Evolutionary conservation across 1,140 invertebrate species (phyloP).

Genomic region (Drosophila saltans): DNA sequence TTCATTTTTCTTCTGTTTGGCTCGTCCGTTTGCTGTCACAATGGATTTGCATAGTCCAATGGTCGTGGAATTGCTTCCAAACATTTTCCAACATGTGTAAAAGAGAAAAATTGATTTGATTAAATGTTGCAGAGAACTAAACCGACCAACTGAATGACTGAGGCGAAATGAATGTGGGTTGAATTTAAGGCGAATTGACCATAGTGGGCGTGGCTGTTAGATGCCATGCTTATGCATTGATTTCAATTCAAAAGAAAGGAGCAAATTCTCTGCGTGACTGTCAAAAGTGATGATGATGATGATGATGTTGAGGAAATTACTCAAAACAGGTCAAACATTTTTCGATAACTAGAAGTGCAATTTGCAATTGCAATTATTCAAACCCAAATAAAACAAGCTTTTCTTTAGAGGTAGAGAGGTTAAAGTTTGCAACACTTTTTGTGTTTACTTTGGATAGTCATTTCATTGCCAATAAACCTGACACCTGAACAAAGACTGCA

Average conservation of each 20-base stretch:
- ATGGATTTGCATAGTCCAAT: conserved; percentile 65
- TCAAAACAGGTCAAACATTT: not conserved
- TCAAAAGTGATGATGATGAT: not conserved
- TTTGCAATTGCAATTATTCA: too few relatives aligned
- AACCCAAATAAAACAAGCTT: too few relatives aligned
- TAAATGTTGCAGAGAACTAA: conserved; percentile 39
- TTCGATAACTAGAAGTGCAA: too few relatives aligned
- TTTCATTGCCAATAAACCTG: too few relatives aligned
- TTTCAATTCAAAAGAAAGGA: not conserved
- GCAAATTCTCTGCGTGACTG: not conserved
- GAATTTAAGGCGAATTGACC: not conserved
- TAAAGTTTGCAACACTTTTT: too few relatives aligned
- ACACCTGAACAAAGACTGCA: too few relatives aligned
- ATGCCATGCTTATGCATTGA: not conserved
- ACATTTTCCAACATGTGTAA: conserved; percentile 61
- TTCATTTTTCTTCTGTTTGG: conserved; percentile 11
- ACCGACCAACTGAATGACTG: conserved; percentile 15
- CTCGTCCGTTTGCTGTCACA: conserved; percentile 50
- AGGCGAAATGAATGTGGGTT: not conserved
- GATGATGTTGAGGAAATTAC: not conserved
- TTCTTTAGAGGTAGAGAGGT: too few relatives aligned
- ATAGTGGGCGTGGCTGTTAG: not conserved
- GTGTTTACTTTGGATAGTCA: too few relatives aligned
- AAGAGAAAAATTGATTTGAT: conserved; percentile 65
- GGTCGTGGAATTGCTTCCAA: conserved; percentile 33